Evolutionary conservation across 2,797 vertebrate species (phyloP), one percentile per base, ranked within the genome.

Genomic region (Parauchenoglanis punctatus): DNA sequence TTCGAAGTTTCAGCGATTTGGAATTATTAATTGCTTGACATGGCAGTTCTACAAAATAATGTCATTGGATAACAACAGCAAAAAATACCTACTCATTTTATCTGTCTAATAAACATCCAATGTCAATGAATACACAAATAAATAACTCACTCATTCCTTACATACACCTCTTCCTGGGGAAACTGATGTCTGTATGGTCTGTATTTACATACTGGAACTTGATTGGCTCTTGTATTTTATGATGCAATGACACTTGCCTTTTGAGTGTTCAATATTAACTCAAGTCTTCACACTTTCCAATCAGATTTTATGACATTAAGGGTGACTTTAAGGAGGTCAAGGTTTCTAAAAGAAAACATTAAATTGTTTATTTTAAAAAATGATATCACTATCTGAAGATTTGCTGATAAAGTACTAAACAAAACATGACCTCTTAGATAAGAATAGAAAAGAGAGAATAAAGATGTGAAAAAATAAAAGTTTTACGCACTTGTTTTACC

Each of bases 401-500:
- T 18, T 8, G 3, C 13, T 58, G 15, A 31, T 84, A 58, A 40
- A 12, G 13, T 10, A 28, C 25, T 72, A 49, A 87, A 87, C 3
- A 76, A 11, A 52, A 67, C 52, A 28, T 84, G 83, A 85, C 78
- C 84, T 77, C 59, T 52, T 70, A 7, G 54, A 73, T 87, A 77
- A 85, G 6, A 90, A 76, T 82, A 73, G 70, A 52, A 90, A 85
- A 87, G 70, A 83, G 78, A 87, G 92, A 88, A 91, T 84, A 86
- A 96, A 97, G 97, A 97, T 97, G 96, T 96, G 96, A 96, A 98
- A 97, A 95, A 95, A 93, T 97, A 88, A 99, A 98, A 94, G 97
- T 97, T 90, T 98, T 99, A 99, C 98, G 98, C 98, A 99, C 98
- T 99, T 99, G 98, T 99, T 99, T 99, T 99, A 99, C 98, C 98